Evolutionary conservation across 2,888 invertebrate species (phyloP).

Genomic region (Busseola fusca): DNA sequence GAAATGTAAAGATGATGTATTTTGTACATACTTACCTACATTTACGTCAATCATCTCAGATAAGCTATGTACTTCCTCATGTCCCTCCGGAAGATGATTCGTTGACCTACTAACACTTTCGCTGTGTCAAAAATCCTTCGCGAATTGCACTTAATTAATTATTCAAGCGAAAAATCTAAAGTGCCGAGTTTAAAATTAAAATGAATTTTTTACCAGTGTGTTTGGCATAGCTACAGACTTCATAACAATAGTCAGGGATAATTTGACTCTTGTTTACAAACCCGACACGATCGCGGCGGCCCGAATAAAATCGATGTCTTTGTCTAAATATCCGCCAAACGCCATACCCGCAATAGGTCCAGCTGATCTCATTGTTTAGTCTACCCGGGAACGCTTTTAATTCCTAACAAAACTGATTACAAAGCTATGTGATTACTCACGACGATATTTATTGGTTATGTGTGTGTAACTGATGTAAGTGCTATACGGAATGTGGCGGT

Average conservation of each 20-base stretch:
- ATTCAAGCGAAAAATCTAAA: conserved; percentile 11
- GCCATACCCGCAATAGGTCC: conserved; percentile 69
- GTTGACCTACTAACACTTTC: conserved; percentile 20
- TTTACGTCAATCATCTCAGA: neutral
- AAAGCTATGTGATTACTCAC: conserved; percentile 67
- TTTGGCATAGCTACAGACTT: conserved; percentile 40
- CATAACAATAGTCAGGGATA: conserved; percentile 57
- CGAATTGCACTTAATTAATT: conserved; percentile 20
- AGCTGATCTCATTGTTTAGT: conserved; percentile 89
- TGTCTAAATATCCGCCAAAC: conserved; percentile 70
- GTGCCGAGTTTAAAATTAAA: conserved; percentile 5
- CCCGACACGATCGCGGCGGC: conserved; percentile 51
- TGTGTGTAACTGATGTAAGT: conserved; percentile 42
- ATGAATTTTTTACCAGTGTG: conserved; percentile 6
- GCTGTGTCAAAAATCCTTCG: conserved; percentile 14
- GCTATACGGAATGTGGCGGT: conserved; percentile 20
- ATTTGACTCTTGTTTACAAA: conserved; percentile 63
- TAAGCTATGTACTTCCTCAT: neutral
- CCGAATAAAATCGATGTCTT: conserved; percentile 74
- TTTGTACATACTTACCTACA: neutral
- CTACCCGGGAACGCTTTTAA: conserved; percentile 79
- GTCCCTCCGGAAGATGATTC: neutral
- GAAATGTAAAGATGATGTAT: neutral
- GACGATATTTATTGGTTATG: conserved; percentile 65
- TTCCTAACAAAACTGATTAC: conserved; percentile 75